Percentiles rank a stretch among this genome's conserved stretches.
These are phyloP conservation scores for Tinea semifulvella DNA, from an alignment of 2,888 invertebrate genomes.

Conservation along the genomic window DNA sequence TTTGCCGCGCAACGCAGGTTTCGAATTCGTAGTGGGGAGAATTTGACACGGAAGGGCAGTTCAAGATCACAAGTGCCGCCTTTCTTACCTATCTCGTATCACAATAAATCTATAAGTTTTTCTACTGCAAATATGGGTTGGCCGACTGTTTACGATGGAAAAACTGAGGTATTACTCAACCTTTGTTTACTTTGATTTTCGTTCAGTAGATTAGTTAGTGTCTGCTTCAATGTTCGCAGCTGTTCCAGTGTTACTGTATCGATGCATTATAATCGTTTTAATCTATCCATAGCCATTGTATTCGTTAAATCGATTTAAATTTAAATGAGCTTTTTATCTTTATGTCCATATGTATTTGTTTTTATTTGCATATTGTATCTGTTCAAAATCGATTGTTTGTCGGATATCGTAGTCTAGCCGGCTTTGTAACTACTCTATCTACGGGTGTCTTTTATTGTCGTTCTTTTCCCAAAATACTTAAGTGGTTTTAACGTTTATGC, in stretches of 20 bases:
- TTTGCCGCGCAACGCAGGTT: conserved; percentile 35
- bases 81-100: conserved; percentile 36
- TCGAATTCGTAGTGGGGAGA: conserved; percentile 45
- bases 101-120: conserved; percentile 34
- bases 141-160: conserved; percentile 50
- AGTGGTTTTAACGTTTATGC: too few relatives aligned
- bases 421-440: too few relatives aligned
- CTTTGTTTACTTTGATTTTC: neutral
- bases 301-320: too few relatives aligned
- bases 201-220: neutral
- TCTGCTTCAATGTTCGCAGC: neutral
- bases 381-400: too few relatives aligned
- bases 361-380: too few relatives aligned
- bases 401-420: too few relatives aligned
- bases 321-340: too few relatives aligned
- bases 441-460: too few relatives aligned
- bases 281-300: too few relatives aligned
- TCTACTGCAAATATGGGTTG: conserved; percentile 48
- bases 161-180: conserved; percentile 35
- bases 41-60: conserved; percentile 61
- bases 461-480: too few relatives aligned
- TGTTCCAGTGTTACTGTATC: neutral
- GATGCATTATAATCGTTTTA: too few relatives aligned
- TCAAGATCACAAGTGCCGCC: conserved; percentile 61
- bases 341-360: too few relatives aligned